Evolutionary conservation across 2,888 invertebrate species (phyloP).

Genomic region (Dusona sp.): DNA sequence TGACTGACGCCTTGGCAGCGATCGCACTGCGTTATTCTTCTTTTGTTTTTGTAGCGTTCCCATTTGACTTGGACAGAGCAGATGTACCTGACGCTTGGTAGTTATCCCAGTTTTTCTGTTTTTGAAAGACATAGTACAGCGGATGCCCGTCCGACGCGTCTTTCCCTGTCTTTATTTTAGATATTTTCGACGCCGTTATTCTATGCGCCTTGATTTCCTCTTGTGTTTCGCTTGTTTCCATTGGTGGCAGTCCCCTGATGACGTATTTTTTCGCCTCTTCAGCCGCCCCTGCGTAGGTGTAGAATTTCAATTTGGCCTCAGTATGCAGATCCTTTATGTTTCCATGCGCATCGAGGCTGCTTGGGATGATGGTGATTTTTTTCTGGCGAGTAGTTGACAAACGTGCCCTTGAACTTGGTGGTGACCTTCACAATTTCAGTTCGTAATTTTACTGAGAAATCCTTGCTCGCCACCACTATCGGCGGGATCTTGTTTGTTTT

Average conservation of each 20-base stretch:
- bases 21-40: background rate
- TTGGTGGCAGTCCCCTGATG: slow-evolving; percentile 1
- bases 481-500: background rate
- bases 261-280: slow-evolving; percentile 8
- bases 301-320: background rate
- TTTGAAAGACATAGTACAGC: too few relatives aligned
- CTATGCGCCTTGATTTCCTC: background rate
- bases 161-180: too few relatives aligned
- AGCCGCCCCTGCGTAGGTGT: slow-evolving; percentile 2
- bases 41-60: slow-evolving; percentile 16
- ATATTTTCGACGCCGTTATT: too few relatives aligned
- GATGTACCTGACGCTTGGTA: too few relatives aligned
- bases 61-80: too few relatives aligned
- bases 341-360: background rate
- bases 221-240: background rate
- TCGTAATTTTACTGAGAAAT: background rate
- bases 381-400: background rate
- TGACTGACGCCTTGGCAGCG: slow-evolving; percentile 12
- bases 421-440: background rate
- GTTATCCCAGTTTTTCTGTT: too few relatives aligned
- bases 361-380: slow-evolving; percentile 5
- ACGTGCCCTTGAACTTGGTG: background rate
- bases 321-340: background rate
- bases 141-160: too few relatives aligned
- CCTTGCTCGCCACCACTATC: background rate